Conservation (phyloP, 2,888 invertebrate species). For the Temnothorax rugatulus region DNA sequence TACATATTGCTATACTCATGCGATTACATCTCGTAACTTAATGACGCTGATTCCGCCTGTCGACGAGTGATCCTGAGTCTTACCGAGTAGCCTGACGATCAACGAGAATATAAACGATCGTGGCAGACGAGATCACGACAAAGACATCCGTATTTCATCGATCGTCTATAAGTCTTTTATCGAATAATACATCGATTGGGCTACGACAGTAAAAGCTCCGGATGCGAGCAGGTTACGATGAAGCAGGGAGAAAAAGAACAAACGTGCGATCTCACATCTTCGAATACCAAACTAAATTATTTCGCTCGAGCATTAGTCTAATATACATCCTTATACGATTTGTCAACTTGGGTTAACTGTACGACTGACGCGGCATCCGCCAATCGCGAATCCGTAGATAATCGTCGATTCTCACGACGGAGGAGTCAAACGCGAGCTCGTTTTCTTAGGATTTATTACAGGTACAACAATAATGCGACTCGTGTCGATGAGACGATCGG, state of each 20-base stretch:
- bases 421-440: slow-evolving; percentile 5
- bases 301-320: slow-evolving; percentile 60
- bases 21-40: slow-evolving; percentile 74
- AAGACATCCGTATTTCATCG: slow-evolving; percentile 35
- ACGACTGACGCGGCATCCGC: slow-evolving; percentile 60
- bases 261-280: slow-evolving; percentile 78
- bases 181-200: background rate
- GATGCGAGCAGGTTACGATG: slow-evolving; percentile 45
- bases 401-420: slow-evolving; percentile 57
- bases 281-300: slow-evolving; percentile 79
- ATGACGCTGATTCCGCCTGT: slow-evolving; percentile 66
- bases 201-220: slow-evolving; percentile 37
- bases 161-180: slow-evolving; percentile 11
- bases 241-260: slow-evolving; percentile 55
- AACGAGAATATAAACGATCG: slow-evolving; percentile 55
- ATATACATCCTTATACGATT: slow-evolving; percentile 31
- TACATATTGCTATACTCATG: slow-evolving; percentile 64
- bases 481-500: slow-evolving; percentile 44
- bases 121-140: slow-evolving; percentile 22
- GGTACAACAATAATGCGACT: slow-evolving; percentile 9
- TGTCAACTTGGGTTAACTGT: slow-evolving; percentile 4
- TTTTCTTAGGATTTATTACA: slow-evolving; percentile 19
- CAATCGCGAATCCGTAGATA: slow-evolving; percentile 19
- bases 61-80: slow-evolving; percentile 44
- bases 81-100: slow-evolving; percentile 69